A percentile compares a stretch with the other conserved stretches of the same genome.
Evolutionary conservation across 2,113 vertebrate species (phyloP).

Genomic region (Tupaia tana): DNA sequence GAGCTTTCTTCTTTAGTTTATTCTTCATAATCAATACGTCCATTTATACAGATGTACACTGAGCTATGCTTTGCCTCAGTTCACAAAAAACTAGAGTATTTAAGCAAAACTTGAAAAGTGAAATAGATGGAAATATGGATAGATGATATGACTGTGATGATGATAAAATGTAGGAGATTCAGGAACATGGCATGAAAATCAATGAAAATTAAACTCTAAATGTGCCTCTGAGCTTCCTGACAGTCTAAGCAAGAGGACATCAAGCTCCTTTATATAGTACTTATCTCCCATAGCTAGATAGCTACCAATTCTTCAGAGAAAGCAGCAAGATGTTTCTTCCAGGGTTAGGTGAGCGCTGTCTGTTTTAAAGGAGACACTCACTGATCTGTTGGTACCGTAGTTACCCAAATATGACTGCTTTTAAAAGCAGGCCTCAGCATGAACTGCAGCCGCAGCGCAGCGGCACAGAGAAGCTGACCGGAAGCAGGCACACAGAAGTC

Average conservation of each 20-base stretch:
- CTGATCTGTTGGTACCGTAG: neutral
- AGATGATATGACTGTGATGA: neutral
- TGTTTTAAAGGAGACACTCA: neutral
- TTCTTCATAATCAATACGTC: neutral
- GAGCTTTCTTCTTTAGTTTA: neutral
- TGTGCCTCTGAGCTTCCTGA: slow-evolving; percentile 8
- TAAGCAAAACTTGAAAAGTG: neutral
- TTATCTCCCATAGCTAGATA: neutral
- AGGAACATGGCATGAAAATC: neutral
- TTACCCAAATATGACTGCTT: neutral
- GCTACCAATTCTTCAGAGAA: neutral
- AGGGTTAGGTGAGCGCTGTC: neutral
- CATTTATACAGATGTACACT: neutral
- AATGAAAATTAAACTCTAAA: neutral
- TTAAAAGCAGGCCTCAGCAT: neutral
- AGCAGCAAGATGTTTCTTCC: neutral
- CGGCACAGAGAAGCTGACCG: neutral
- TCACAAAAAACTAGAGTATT: neutral
- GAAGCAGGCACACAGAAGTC: neutral
- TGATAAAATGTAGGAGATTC: neutral
- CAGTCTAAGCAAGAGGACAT: neutral
- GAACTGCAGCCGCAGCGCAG: neutral
- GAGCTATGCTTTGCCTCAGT: neutral
- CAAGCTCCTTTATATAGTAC: neutral
- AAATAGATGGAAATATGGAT: neutral